A percentile compares a stretch with the other conserved stretches of the same genome.
phyloP scores from a whole-genome alignment of 2,797 vertebrate species.

The Etheostoma nigrum region DNA sequence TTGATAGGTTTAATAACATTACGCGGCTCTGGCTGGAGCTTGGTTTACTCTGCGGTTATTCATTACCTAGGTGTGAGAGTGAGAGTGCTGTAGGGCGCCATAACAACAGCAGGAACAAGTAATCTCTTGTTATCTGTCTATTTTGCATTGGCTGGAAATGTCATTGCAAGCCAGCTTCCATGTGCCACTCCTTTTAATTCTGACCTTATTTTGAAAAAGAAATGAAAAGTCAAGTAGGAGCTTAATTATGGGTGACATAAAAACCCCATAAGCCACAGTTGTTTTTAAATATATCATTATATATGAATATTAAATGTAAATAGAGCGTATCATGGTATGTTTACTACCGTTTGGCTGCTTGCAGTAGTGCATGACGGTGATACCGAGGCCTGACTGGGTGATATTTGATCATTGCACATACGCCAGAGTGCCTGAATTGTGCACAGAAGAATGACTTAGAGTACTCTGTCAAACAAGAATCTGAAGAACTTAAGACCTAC shows the following conservation, averaged over 20 bases:
- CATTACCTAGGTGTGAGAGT: conserved; percentile 70
- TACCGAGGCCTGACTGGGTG: conserved; percentile 24
- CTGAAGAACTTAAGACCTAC: conserved; percentile 40
- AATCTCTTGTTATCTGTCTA: conserved; percentile 67
- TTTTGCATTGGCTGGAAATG: conserved; percentile 16
- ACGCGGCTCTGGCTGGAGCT: conserved; percentile 10
- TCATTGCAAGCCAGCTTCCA: conserved; percentile 31
- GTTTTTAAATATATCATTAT: neutral
- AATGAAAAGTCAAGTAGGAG: neutral
- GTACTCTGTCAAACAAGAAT: conserved; percentile 45
- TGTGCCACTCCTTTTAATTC: conserved; percentile 53
- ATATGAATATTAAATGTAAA: neutral
- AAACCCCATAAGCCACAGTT: neutral
- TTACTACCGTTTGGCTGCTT: neutral
- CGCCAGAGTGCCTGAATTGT: conserved; percentile 58
- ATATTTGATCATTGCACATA: conserved; percentile 40
- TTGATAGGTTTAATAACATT: conserved; percentile 47
- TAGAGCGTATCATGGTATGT: neutral
- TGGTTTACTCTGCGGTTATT: conserved; percentile 66
- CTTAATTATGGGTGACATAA: neutral
- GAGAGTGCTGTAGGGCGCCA: conserved; percentile 37
- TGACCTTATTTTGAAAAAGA: conserved; percentile 9
- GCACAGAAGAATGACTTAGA: conserved; percentile 27
- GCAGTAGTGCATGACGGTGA: conserved; percentile 2
- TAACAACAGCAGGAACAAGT: conserved; percentile 66